phyloP scores from a whole-genome alignment of 1,140 invertebrate genomes.

The Drosophila melanogaster region DNA sequence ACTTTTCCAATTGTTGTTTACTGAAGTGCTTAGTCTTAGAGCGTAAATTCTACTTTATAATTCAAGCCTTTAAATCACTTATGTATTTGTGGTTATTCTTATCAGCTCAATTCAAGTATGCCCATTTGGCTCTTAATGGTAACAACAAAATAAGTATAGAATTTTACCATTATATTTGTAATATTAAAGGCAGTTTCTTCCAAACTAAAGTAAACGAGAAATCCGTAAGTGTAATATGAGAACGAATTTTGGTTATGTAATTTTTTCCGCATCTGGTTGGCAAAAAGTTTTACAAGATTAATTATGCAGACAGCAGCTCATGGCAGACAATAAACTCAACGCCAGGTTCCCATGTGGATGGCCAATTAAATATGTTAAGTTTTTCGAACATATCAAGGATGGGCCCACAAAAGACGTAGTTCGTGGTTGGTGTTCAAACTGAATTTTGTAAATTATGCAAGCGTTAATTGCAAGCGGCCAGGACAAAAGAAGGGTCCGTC shows the following conservation, averaged over 20 bases:
- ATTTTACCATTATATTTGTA: too few relatives aligned
- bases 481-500: conserved; percentile 10
- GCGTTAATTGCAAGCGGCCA: conserved; percentile 28
- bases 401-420: conserved; percentile 9
- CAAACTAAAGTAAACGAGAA: neutral
- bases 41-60: too few relatives aligned
- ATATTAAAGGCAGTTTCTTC: too few relatives aligned
- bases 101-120: too few relatives aligned
- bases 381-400: conserved; percentile 9
- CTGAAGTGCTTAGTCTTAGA: too few relatives aligned
- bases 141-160: too few relatives aligned
- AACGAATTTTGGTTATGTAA: neutral
- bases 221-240: neutral
- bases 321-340: conserved; percentile 27
- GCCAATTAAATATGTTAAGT: conserved; percentile 49
- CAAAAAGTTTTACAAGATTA: conserved; percentile 44
- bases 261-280: conserved; percentile 1
- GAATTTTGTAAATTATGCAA: conserved; percentile 42
- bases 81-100: too few relatives aligned
- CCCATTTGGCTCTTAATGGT: too few relatives aligned
- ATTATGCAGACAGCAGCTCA: conserved; percentile 43
- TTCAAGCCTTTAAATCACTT: too few relatives aligned
- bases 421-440: conserved; percentile 27
- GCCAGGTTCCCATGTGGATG: conserved; percentile 4
- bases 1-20: too few relatives aligned